phyloP scores from a whole-genome alignment of 2,113 vertebrate genomes.

The Zosterops japonicus region DNA sequence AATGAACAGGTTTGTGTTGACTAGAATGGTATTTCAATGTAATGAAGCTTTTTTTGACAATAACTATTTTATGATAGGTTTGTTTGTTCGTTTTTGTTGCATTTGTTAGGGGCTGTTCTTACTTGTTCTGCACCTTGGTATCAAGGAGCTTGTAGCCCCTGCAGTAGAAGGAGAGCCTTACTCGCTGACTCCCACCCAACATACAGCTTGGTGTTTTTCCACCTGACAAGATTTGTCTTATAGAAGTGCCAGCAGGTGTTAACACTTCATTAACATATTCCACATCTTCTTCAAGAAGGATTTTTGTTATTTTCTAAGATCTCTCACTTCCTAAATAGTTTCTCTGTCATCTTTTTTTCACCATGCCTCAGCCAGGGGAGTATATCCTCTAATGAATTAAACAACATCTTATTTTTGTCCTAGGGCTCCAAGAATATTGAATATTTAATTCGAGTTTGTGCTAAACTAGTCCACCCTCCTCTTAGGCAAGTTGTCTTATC shows the following conservation, averaged over 20 bases:
- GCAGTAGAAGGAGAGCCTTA: neutral
- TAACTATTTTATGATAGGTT: neutral
- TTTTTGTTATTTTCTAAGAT: neutral
- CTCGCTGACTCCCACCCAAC: fast-evolving
- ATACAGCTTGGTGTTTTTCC: neutral
- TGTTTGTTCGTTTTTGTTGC: neutral
- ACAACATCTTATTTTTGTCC: neutral
- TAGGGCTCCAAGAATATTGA: neutral
- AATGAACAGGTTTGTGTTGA: neutral
- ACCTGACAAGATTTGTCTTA: neutral
- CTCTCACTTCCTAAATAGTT: slow-evolving; percentile 19
- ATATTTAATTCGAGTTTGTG: neutral
- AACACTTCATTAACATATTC: slow-evolving; percentile 6
- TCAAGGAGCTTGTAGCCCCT: neutral
- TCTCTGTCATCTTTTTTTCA: neutral
- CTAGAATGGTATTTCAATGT: neutral
- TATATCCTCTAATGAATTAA: neutral
- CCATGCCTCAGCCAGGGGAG: neutral
- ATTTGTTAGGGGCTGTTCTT: neutral
- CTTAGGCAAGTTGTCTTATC: neutral
- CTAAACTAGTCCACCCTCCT: neutral
- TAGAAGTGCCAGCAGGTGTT: neutral
- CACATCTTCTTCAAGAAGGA: neutral
- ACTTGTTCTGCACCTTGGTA: neutral
- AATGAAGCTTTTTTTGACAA: neutral